Conservation (phyloP, 2,113 vertebrate genomes). For the Echinops telfairi region DNA sequence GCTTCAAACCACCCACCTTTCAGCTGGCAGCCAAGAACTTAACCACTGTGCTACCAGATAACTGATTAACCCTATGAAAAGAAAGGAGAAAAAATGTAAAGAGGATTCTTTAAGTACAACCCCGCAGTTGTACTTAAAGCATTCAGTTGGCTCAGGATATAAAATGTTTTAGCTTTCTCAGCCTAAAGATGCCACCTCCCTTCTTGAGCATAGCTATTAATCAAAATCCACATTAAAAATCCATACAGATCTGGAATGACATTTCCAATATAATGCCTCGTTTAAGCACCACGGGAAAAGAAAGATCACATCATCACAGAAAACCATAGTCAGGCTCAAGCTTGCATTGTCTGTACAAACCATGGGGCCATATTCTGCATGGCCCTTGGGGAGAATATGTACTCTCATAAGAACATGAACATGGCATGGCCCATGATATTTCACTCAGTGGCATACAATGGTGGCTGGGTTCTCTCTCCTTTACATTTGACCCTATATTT, state of each 20-base stretch:
- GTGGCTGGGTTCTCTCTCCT: neutral
- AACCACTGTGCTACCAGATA: neutral
- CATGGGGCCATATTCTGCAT: neutral
- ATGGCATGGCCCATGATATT: neutral
- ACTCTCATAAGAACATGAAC: neutral
- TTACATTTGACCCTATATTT: neutral
- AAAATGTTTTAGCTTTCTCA: neutral
- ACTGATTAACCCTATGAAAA: neutral
- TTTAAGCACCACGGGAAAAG: neutral
- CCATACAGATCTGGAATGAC: neutral
- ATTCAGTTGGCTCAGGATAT: neutral
- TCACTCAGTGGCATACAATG: neutral
- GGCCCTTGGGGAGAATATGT: neutral
- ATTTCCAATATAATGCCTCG: neutral
- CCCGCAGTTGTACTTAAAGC: constrained; percentile 16
- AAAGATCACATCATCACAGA: neutral
- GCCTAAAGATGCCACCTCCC: neutral
- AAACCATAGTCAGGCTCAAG: neutral
- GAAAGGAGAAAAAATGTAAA: constrained; percentile 9
- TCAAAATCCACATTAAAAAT: constrained; percentile 30
- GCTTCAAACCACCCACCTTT: neutral
- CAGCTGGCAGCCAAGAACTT: neutral
- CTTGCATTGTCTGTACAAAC: neutral
- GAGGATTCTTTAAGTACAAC: neutral
- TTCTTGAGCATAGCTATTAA: neutral